A percentile compares a stretch with the other conserved stretches of the same genome.
These are phyloP conservation scores for Lagorchestes hirsutus DNA, from an alignment of 2,797 vertebrate genomes.

Conservation along the genomic window DNA sequence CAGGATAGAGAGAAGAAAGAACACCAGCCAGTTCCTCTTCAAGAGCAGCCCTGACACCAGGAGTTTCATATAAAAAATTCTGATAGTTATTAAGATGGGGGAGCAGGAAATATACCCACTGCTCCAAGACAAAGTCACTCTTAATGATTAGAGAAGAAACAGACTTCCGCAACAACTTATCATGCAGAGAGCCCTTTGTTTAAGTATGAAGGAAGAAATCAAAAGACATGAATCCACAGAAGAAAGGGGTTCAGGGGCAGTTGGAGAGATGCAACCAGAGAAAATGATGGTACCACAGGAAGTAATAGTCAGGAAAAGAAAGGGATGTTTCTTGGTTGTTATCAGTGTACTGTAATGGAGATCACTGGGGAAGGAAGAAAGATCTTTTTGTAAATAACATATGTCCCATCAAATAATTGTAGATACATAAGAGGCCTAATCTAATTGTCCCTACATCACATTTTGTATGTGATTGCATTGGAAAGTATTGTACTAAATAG, in stretches of 20 bases:
- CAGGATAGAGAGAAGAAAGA: slow-evolving; percentile 13
- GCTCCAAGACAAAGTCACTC: neutral
- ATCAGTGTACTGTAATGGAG: neutral
- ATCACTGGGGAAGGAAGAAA: neutral
- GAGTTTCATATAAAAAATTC: slow-evolving; percentile 39
- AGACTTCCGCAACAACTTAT: neutral
- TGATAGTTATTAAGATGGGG: slow-evolving; percentile 39
- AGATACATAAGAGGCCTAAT: neutral
- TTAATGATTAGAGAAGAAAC: neutral
- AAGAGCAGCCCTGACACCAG: slow-evolving; percentile 11
- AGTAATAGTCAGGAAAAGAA: neutral
- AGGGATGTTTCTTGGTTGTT: neutral
- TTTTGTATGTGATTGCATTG: neutral
- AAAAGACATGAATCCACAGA: neutral
- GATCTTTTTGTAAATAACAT: neutral
- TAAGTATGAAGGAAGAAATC: neutral
- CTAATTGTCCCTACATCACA: neutral
- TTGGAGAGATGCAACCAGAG: neutral
- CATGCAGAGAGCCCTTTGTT: neutral
- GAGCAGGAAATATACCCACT: neutral
- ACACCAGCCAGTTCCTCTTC: neutral
- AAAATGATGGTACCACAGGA: neutral
- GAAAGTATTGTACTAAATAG: neutral
- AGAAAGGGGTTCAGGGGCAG: neutral
- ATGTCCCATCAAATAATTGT: neutral